Evolutionary conservation across 1,140 invertebrate genomes (phyloP).

Genomic region (honey bee (Apis mellifera)): Amel_HAv3.1 CM009931.2:20906001-20906500

Average conservation of each 20-base stretch:
- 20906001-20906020: not conserved
- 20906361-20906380: not conserved
- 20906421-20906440: too few relatives aligned
- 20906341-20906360: not conserved
- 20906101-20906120: not conserved
- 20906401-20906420: not conserved
- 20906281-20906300: constrained; percentile 64
- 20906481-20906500: not conserved
- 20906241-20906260: constrained; percentile 69
- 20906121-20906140: not conserved
- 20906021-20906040: not conserved
- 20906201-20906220: constrained; percentile 66
- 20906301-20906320: constrained; percentile 53
- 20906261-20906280: not conserved
- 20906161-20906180: constrained; percentile 57
- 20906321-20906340: not conserved
- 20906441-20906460: too few relatives aligned
- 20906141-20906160: constrained; percentile 70
- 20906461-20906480: too few relatives aligned
- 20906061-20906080: not conserved
- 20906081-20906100: not conserved
- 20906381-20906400: not conserved
- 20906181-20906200: constrained; percentile 57
- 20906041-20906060: not conserved
- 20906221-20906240: constrained; percentile 67